Conservation (phyloP, 2,113 vertebrate genomes). For the Alectura lathami region DNA sequence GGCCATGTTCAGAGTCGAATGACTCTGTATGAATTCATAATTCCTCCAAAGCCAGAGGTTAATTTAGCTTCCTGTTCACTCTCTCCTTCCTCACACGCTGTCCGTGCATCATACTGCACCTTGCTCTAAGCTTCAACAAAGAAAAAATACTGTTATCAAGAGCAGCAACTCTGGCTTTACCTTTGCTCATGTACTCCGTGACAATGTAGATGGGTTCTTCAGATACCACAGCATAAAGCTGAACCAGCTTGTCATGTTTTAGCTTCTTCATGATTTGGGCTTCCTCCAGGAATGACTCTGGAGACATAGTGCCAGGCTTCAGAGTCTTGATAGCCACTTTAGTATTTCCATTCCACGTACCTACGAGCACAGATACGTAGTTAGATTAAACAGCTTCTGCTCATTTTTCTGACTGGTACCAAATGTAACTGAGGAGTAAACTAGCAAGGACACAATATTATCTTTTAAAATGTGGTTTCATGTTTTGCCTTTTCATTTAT, state of each 20-base stretch:
- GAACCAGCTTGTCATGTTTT: slow-evolving; percentile 95
- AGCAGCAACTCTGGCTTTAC: slow-evolving; percentile 64
- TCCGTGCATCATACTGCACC: background rate
- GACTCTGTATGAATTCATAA: background rate
- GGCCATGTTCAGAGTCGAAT: background rate
- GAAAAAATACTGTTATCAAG: background rate
- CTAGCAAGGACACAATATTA: background rate
- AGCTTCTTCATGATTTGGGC: slow-evolving; percentile 99
- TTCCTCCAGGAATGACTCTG: slow-evolving; percentile 96
- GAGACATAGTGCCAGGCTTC: slow-evolving; percentile 98
- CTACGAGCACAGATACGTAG: slow-evolving; percentile 72
- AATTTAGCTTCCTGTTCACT: background rate
- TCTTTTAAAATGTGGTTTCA: background rate
- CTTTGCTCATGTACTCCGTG: slow-evolving; percentile 98
- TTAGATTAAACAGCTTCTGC: slow-evolving; percentile 24
- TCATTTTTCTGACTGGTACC: background rate
- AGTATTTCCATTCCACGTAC: slow-evolving; percentile 99
- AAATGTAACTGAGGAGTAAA: background rate
- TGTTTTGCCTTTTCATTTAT: background rate
- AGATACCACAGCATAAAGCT: slow-evolving; percentile 96
- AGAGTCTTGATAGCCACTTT: slow-evolving; percentile 98
- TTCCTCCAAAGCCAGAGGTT: background rate
- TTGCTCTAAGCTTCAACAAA: background rate
- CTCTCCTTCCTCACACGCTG: background rate
- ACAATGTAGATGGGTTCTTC: slow-evolving; percentile 98